phyloP scores from a whole-genome alignment of 2,113 vertebrate genomes.

The Oreochromis aureus region DNA sequence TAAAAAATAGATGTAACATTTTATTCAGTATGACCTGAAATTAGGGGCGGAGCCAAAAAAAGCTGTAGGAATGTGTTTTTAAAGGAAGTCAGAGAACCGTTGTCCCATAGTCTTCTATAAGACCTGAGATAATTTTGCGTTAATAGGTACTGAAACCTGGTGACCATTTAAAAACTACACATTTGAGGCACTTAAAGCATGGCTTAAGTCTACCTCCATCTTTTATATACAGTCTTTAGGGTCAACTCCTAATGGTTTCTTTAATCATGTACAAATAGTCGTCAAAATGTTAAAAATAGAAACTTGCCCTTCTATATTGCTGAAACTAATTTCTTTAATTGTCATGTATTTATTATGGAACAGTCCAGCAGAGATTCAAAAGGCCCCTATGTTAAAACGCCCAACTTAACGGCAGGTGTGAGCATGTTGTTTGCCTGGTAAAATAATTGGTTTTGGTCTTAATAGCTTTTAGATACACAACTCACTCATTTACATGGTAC shows the following conservation, averaged over 20 bases:
- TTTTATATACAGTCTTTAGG: not conserved
- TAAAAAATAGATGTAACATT: not conserved
- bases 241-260: not conserved
- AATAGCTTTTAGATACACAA: not conserved
- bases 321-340: not conserved
- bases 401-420: not conserved
- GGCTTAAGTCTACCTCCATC: not conserved
- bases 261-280: not conserved
- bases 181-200: not conserved
- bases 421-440: not conserved
- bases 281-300: not conserved
- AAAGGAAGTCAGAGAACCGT: not conserved
- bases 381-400: not conserved
- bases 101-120: not conserved
- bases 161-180: not conserved
- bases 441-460: not conserved
- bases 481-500: not conserved
- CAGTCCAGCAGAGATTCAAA: not conserved
- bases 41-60: not conserved
- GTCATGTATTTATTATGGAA: not conserved
- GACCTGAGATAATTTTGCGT: not conserved
- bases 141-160: not conserved
- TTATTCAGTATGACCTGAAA: not conserved
- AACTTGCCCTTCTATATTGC: not conserved
- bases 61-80: not conserved